Evolutionary conservation across 1,140 invertebrate species (phyloP), one percentile per base, ranked within the genome.

Genomic region (Neuroterus valhalla): DNA sequence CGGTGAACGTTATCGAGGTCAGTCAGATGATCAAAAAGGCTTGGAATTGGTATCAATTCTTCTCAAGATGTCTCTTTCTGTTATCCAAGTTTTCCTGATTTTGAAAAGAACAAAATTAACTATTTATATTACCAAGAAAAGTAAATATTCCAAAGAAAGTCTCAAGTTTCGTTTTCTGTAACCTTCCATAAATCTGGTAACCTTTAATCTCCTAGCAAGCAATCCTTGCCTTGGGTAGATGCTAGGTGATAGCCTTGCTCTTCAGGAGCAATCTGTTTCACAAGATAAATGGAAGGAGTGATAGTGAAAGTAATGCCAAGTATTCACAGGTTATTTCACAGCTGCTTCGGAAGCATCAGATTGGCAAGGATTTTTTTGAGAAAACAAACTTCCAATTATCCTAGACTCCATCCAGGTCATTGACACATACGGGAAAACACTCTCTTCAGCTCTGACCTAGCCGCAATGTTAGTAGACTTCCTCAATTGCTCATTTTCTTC

Each of bases 241-340:
- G 31, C 31, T 10, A 38, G 31, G 5, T 38, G 10, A 38, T 62
- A 48, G 46, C 46, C 17, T 48, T 17, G 46, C 55, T 62, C 55
- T 23, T 38, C 55, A 62, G 55, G n/a, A 26, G 55, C 55, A 62
- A 62, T 62, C 55, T 62, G n/a, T 62, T 62, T 62, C 10, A 62
- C 55, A 62, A 62, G 55, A 62, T 48, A 48, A 62, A 62, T 23
- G 55, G 55, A 38, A 62, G n/a, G 31, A 62, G 55, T 62, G 31
- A 62, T 62, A 62, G 55, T 62, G 55, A 62, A 62, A 62, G 55
- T 62, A 62, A 62, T 62, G 55, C 55, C 3, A 62, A 62, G 55
- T 31, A 62, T 62, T 62, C 31, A 23, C 14, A 31, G 55, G 23
- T 31, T 31, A 62, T 62, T 62, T 62, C 21, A 14, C 55, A 62